These are phyloP conservation scores for Ophion ellenae DNA, from an alignment of 2,888 invertebrate species.

Conservation along the genomic window DNA sequence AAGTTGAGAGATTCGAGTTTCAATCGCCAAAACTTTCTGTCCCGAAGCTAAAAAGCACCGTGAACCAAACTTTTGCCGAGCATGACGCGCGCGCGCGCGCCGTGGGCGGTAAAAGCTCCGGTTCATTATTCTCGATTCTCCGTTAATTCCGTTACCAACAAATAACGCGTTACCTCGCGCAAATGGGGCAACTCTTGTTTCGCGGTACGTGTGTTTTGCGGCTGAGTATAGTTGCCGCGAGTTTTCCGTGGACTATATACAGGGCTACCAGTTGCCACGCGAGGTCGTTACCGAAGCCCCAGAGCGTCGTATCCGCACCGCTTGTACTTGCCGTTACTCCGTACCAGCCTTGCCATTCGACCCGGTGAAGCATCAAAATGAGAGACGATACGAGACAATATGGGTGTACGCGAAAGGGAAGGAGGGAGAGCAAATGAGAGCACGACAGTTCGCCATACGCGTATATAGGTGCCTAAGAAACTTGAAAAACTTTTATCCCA, in stretches of 20 bases:
- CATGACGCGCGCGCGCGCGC: background rate
- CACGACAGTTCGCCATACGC: background rate
- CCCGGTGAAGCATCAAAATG: constrained; percentile 1
- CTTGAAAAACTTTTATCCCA: constrained; percentile 53
- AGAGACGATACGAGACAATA: constrained; percentile 14
- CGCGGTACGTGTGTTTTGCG: constrained; percentile 39
- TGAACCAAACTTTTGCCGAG: background rate
- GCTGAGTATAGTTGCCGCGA: constrained; percentile 11
- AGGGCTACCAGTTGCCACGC: background rate
- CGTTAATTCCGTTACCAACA: constrained; percentile 33
- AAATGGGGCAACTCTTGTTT: constrained; percentile 10
- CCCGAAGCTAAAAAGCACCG: background rate
- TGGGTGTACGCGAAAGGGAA: constrained; percentile 4
- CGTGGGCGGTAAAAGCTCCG: background rate
- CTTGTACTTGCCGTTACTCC: background rate
- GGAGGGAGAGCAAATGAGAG: background rate
- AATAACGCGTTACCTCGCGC: constrained; percentile 37
- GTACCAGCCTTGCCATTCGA: background rate
- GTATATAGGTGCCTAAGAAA: constrained; percentile 20
- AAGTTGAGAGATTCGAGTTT: constrained; percentile 18
- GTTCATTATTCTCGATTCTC: constrained; percentile 47
- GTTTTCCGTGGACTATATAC: constrained; percentile 9
- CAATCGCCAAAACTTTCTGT: constrained; percentile 14
- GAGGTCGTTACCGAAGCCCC: constrained; percentile 33
- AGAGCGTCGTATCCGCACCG: constrained; percentile 38